A percentile compares a stretch with the other conserved stretches of the same genome.
phyloP scores from a whole-genome alignment of 2,888 invertebrate species.

The Cybosia mesomella region DNA sequence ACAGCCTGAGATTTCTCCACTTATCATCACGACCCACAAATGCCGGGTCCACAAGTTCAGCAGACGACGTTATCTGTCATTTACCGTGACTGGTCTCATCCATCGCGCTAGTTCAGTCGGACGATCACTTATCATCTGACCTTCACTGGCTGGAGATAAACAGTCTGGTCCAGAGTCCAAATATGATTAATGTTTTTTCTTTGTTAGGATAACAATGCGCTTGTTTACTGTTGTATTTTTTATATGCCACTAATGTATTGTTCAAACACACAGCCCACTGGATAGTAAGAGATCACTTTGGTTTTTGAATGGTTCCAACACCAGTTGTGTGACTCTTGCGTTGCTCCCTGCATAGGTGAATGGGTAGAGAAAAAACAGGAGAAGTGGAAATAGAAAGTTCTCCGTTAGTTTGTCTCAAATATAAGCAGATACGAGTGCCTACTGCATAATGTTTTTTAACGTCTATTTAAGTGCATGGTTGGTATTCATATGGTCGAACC shows the following conservation, averaged over 20 bases:
- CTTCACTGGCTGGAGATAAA: slow-evolving; percentile 34
- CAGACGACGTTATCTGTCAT: slow-evolving; percentile 11
- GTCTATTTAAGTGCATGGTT: no score
- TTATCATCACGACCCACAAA: slow-evolving; percentile 10
- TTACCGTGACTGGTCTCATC: slow-evolving; percentile 7
- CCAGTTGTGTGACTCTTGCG: no score
- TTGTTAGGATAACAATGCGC: not conserved
- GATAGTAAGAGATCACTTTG: not conserved
- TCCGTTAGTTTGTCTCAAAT: no score
- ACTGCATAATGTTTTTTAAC: no score
- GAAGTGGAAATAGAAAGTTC: no score
- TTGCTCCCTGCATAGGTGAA: no score
- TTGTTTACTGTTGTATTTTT: not conserved
- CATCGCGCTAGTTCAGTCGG: not conserved
- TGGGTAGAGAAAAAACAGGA: no score
- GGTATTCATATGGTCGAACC: no score
- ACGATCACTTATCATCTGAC: slow-evolving; percentile 27
- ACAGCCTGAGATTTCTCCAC: not conserved
- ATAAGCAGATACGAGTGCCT: no score
- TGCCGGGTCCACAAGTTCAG: slow-evolving; percentile 12
- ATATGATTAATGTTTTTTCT: not conserved
- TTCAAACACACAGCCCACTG: not conserved
- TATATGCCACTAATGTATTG: not conserved
- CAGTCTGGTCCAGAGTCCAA: slow-evolving; percentile 17
- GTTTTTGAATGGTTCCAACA: not conserved